Evolutionary conservation across 2,888 invertebrate genomes (phyloP), one percentile per base, ranked within the genome.

Genomic region (Julus scandinavius): DNA sequence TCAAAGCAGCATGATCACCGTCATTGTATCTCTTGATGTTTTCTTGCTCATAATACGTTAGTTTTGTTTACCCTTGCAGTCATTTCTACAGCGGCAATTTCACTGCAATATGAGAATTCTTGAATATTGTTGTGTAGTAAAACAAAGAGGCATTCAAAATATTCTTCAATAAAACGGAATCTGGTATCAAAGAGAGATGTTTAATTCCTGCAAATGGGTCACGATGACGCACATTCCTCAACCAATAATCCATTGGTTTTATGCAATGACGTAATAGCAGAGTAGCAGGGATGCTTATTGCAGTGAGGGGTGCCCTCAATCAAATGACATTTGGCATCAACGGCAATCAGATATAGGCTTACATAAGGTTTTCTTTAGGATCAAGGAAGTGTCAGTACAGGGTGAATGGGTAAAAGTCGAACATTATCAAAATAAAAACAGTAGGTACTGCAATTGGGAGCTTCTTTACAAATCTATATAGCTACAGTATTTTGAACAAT

Each of bases 111-210:
- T 72, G 5, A 20, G 72, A 72, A 72, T 72, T 72, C 7, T n/a
- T 4, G 72, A 20, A 20, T 29, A 20, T 72, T 72, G 72, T 20
- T 29, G 9, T 29, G 9, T 72, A 29, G 72, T 72, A n/a, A 2
- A 29, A 9, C 7, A 72, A 72, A 72, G 54, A 54, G 9, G 29
- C 72, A 29, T 72, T 29, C 29, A 20, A 72, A 29, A 72, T 72
- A 72, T 72, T 72, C 72, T n/a, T 72, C 72, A 72, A 29, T 72
- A 72, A 72, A n/a, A 72, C 6, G 72, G 29, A 29, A 72, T 72
- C 72, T 72, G 72, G 72, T 72, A 72, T 72, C 72, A 72, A 72
- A 72, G 72, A 72, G 29, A 72, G 72, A 72, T 72, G 72, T 72
- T 72, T 72, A 72, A 72, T 72, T 72, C 20, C 29, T 72, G 72